phyloP scores from a whole-genome alignment of 1,140 invertebrate genomes.

The Monochamus saltuarius region DNA sequence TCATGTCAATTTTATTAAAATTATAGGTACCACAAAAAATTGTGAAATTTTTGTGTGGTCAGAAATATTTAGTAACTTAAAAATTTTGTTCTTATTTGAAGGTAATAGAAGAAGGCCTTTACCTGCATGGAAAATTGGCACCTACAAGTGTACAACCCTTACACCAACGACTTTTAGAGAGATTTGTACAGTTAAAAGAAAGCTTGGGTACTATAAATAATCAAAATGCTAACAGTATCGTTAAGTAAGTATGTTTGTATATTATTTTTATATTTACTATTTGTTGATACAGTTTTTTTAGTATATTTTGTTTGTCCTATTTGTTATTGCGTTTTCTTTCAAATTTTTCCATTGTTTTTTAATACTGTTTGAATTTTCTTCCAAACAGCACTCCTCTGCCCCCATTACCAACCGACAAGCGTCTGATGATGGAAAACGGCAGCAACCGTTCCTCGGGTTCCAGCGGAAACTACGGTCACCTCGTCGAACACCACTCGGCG shows the following conservation, averaged over 20 bases:
- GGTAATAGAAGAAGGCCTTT: constrained; percentile 77
- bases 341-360: no score
- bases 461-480: constrained; percentile 53
- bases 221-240: constrained; percentile 73
- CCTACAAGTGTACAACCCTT: constrained; percentile 81
- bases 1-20: neutral
- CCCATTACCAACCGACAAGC: constrained; percentile 65
- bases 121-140: constrained; percentile 80
- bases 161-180: constrained; percentile 82
- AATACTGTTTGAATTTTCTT: constrained; percentile 5
- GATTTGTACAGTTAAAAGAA: constrained; percentile 77
- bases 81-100: constrained; percentile 40
- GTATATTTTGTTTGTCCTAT: neutral
- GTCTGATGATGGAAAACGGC: constrained; percentile 40
- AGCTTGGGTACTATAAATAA: constrained; percentile 66
- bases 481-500: constrained; percentile 45
- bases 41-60: neutral
- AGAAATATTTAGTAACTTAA: neutral
- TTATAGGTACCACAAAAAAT: no score
- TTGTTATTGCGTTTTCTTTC: neutral
- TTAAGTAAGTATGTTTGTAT: constrained; percentile 60
- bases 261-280: no score
- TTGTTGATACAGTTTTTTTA: neutral
- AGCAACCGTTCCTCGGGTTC: constrained; percentile 54
- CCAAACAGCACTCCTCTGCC: constrained; percentile 67